phyloP scores from a whole-genome alignment of 2,113 vertebrate species.

The Larimichthys polyactis region DNA sequence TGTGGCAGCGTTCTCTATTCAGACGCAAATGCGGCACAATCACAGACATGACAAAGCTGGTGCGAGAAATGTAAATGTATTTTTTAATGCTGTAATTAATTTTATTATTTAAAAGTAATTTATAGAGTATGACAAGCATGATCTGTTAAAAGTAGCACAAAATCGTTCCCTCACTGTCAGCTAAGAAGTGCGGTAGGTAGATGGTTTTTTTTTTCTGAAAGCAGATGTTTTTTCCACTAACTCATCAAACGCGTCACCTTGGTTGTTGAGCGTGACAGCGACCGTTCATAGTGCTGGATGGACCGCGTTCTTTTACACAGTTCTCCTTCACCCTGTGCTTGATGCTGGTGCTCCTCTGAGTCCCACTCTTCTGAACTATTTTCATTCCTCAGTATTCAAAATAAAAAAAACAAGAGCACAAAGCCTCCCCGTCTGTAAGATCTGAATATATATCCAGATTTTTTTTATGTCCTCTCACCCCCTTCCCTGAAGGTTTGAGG shows the following conservation, averaged over 20 bases:
- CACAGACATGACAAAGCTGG: slow-evolving; percentile 50
- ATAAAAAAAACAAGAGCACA: slow-evolving; percentile 64
- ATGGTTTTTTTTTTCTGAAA: slow-evolving; percentile 10
- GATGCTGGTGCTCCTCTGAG: slow-evolving; percentile 36
- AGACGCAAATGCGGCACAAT: slow-evolving; percentile 75
- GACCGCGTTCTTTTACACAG: neutral
- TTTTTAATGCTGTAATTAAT: slow-evolving; percentile 84
- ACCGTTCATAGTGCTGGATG: neutral
- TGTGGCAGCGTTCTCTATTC: slow-evolving; percentile 24
- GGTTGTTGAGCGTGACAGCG: slow-evolving; percentile 5
- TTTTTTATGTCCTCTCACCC: slow-evolving; percentile 29
- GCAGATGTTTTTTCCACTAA: slow-evolving; percentile 31
- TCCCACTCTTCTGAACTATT: neutral
- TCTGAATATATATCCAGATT: slow-evolving; percentile 73
- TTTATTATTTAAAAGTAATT: slow-evolving; percentile 87
- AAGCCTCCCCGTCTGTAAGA: slow-evolving; percentile 43
- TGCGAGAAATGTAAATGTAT: slow-evolving; percentile 74
- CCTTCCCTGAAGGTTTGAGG: slow-evolving; percentile 55
- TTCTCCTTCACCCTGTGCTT: neutral
- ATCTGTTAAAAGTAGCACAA: slow-evolving; percentile 77
- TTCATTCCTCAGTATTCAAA: slow-evolving; percentile 40
- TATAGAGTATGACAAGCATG: slow-evolving; percentile 81
- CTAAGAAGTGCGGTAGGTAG: slow-evolving; percentile 17
- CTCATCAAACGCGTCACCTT: neutral
- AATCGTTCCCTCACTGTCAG: slow-evolving; percentile 30